Evolutionary conservation across 2,113 vertebrate species (phyloP).

Genomic region (Typhlomys cinereus): DNA sequence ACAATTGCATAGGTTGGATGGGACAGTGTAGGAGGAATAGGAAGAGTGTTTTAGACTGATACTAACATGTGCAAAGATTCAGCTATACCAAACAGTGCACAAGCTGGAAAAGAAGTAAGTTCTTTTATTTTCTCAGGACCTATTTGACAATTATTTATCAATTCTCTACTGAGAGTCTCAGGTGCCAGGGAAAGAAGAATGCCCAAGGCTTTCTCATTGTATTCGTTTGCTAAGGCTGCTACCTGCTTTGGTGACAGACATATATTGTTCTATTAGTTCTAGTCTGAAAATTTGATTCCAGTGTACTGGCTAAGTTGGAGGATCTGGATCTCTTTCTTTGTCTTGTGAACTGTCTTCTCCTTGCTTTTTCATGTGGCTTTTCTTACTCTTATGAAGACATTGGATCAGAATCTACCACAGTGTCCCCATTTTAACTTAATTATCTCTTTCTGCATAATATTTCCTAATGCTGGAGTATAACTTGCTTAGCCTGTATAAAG

Average conservation of each 20-base stretch:
- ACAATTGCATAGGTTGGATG: not conserved
- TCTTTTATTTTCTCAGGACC: not conserved
- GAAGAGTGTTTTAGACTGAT: not conserved
- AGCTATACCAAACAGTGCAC: not conserved
- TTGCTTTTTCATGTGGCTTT: not conserved
- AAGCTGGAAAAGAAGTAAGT: not conserved
- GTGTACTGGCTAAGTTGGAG: not conserved
- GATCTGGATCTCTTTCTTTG: not conserved
- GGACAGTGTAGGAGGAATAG: not conserved
- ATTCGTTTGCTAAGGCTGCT: not conserved
- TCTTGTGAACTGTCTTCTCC: not conserved
- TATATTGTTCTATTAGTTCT: not conserved
- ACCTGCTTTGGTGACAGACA: not conserved
- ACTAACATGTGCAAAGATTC: not conserved
- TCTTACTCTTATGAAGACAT: not conserved
- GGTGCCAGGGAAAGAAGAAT: not conserved
- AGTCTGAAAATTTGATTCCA: not conserved
- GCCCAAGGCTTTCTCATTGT: not conserved
- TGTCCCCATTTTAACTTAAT: not conserved
- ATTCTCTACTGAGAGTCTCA: not conserved
- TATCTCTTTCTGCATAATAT: not conserved
- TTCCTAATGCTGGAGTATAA: not conserved
- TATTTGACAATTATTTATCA: slow-evolving; percentile 19
- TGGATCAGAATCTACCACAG: not conserved
- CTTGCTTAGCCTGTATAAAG: no score